Evolutionary conservation across 2,113 vertebrate species (phyloP), one percentile per base, ranked within the genome.

Genomic region (Scomber japonicus): DNA sequence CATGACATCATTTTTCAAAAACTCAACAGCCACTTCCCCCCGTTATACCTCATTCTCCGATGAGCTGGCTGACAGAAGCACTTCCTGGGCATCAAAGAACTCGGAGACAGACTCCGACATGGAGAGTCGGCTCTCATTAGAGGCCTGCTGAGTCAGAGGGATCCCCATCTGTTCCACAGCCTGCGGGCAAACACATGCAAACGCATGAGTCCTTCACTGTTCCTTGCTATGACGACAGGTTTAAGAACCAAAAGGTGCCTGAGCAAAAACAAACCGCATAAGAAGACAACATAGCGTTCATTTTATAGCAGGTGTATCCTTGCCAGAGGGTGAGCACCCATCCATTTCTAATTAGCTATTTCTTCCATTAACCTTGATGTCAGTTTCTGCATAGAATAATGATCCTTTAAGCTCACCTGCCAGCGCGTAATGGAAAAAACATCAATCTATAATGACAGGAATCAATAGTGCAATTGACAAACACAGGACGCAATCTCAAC

Each of bases 41-140:
- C 2, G 53, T 76, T 80, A 21, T 92, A 99, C 98, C 97, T 99
- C 98, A 0, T 99, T 99, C 93, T 99, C 98, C 11, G 98, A 99
- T 0, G 98, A 99, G 91, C 98, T 99, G 82, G 98, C 98, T 63
- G 98, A 99, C 0, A 99, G 94, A 64, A 99, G 98, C 84, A 99
- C 98, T 91, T 99, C 98, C 85, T 99, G 98, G 83, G 98, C 98
- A 59, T 99, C 98, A 71, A 99, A 99, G 94, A 99, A 99, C 94
- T 99, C 98, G 0, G 98, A 99, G 81, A 99, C 96, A 0, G 98
- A 99, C 92, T 99, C 98, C 11, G 98, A 99, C 98, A 99, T 99
- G 91, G 98, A 99, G 67, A 99, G 96, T 83, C 97, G 96, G 91
- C 98, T 99, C 94, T 99, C 98, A 76, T 98, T 97, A 91, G 97